These are phyloP conservation scores for Archivesica marissinica DNA, from an alignment of 1,140 invertebrate genomes.

Conservation along the genomic window DNA sequence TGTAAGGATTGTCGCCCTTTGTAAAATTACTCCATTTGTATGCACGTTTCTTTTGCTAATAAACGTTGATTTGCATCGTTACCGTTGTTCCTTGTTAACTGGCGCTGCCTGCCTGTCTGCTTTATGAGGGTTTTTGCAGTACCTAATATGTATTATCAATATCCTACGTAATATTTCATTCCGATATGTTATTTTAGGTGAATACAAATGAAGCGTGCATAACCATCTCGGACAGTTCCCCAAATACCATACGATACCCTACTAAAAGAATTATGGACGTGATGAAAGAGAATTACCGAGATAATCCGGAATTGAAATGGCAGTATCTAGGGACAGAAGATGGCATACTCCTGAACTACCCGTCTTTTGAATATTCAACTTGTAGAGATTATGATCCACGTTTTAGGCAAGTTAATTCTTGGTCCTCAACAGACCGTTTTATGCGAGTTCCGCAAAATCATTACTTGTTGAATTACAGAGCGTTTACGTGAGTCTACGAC, in stretches of 20 bases:
- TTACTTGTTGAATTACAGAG: not conserved
- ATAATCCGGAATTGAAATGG: slow-evolving; percentile 46
- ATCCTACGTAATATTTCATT: too few species aligned
- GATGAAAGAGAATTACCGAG: slow-evolving; percentile 49
- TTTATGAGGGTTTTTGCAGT: too few species aligned
- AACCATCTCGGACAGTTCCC: not conserved
- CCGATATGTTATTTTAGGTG: not conserved
- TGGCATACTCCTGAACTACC: slow-evolving; percentile 43
- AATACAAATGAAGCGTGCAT: slow-evolving; percentile 7
- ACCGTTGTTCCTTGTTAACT: too few species aligned
- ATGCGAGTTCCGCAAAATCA: too few species aligned
- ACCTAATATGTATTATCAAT: too few species aligned
- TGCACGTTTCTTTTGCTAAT: too few species aligned
- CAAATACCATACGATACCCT: not conserved
- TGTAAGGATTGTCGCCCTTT: too few species aligned
- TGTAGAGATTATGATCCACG: slow-evolving; percentile 55
- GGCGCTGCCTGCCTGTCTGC: too few species aligned
- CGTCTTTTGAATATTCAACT: slow-evolving; percentile 7
- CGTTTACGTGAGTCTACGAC: too few species aligned
- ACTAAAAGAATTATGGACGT: not conserved
- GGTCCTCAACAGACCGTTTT: not conserved
- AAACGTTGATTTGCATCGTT: too few species aligned
- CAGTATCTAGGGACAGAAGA: slow-evolving; percentile 59
- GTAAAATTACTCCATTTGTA: too few species aligned
- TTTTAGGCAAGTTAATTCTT: slow-evolving; percentile 18